Evolutionary conservation across 92 coral and sea anemone genomes (phyloP), one percentile per base, ranked within the genome.

Genomic region (Epizoanthus illoricatus): DNA sequence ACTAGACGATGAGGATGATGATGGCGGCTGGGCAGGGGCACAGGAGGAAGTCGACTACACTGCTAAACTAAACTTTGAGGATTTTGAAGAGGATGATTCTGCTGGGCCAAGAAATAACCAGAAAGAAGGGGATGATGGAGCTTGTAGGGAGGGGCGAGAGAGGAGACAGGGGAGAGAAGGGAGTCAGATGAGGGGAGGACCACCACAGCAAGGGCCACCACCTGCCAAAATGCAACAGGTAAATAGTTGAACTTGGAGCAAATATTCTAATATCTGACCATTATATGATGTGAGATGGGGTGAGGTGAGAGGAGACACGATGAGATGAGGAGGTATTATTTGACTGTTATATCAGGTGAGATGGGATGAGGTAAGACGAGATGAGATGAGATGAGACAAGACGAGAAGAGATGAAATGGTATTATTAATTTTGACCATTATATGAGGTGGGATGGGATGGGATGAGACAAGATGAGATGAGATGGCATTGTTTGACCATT

Each of bases 11-110:
- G 99, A 97, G 71, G 97, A 90, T 56, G 96, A 92, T 76, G 96
- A 92, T 75, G 99, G 98, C 28, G 99, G 99, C 18, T 97, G 99
- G 99, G 99, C 99, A 65, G 98, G 97, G 56, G 99, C 97, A 16
- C 99, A 97, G 76, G 97, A 95, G 36, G 99, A 97, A 84, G 97
- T 97, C 19, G 99, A 97, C 68, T 97, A 97, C 80, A 88, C 94
- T 28, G 98, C 97, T 28, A 97, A 97, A 75, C 84, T 97, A 21
- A 92, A 97, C 84, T 97, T 97, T 90, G 99, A 97, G 81, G 99
- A 97, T 88, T 91, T 88, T 86, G 99, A 89, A 15, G 95, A 94
- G 3, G 95, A 90, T 5, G 93, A 90, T 9, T 76, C 82, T 12
- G 60, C 20, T 39, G 21, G 68, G 36, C 64, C 33, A 58, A 73